These are phyloP conservation scores for Liodrosophila aerea DNA, from an alignment of 2,888 invertebrate genomes.

Conservation along the genomic window DNA sequence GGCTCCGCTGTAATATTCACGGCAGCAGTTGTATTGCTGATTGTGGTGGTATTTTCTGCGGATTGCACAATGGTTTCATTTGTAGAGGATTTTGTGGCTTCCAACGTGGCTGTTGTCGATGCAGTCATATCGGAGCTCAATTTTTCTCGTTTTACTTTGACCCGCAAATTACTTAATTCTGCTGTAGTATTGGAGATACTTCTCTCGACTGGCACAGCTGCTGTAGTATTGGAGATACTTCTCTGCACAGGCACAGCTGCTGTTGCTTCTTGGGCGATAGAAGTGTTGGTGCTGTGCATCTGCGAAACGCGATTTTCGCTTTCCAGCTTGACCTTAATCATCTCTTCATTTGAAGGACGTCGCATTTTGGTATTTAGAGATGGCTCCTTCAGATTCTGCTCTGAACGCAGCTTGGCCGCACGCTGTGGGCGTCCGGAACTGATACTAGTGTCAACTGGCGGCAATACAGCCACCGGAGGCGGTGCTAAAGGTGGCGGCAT, in stretches of 20 bases:
- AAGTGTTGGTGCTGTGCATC: constrained; percentile 3
- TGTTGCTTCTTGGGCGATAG: too few relatives aligned
- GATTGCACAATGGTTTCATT: constrained; percentile 53
- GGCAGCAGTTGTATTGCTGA: constrained; percentile 23
- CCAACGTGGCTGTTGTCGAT: constrained; percentile 26
- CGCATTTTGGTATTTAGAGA: constrained; percentile 68
- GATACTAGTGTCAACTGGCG: constrained; percentile 45
- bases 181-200: not conserved
- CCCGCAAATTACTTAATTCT: constrained; percentile 37
- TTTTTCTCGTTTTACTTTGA: constrained; percentile 76
- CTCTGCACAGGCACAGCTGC: not conserved
- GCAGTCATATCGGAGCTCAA: constrained; percentile 33
- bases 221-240: not conserved
- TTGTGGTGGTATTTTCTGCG: constrained; percentile 8
- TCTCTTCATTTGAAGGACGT: constrained; percentile 59
- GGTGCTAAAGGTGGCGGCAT: constrained; percentile 74
- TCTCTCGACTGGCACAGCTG: not conserved
- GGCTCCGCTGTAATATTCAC: constrained; percentile 15
- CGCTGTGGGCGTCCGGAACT: constrained; percentile 76
- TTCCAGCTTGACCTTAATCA: constrained; percentile 71
- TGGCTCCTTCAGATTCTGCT: constrained; percentile 76
- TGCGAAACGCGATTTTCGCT: constrained; percentile 76
- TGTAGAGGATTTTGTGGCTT: constrained; percentile 30
- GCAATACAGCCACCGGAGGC: constrained; percentile 14
- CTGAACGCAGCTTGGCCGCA: constrained; percentile 76